Conservation (phyloP, 2,888 invertebrate species). For the Trachelus tabidus region DNA sequence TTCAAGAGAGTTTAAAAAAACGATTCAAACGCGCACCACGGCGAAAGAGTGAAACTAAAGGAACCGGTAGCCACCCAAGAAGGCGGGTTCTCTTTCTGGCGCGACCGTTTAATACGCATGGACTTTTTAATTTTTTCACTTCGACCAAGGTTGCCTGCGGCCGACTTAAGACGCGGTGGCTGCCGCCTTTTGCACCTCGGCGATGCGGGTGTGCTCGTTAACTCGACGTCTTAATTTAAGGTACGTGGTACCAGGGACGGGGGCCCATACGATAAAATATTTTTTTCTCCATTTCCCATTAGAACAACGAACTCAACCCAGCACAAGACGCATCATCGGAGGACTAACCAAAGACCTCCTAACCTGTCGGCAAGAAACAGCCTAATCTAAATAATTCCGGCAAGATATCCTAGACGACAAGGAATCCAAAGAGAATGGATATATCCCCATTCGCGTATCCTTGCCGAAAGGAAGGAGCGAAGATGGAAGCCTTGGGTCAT, state of each 20-base stretch:
- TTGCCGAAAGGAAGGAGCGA: slow-evolving; percentile 28
- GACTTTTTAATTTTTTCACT: slow-evolving; percentile 31
- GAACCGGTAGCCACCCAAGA: slow-evolving; percentile 63
- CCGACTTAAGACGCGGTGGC: slow-evolving; percentile 17
- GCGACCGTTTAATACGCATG: slow-evolving; percentile 47
- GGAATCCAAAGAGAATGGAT: neutral
- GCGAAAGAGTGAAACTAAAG: too few relatives aligned
- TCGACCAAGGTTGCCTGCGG: slow-evolving; percentile 37
- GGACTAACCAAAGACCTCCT: too few relatives aligned
- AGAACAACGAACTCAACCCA: too few relatives aligned
- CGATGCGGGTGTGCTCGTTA: slow-evolving; percentile 51
- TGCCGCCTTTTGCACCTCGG: slow-evolving; percentile 40
- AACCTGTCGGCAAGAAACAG: too few relatives aligned
- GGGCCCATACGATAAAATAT: slow-evolving; percentile 2
- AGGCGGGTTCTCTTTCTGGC: slow-evolving; percentile 54
- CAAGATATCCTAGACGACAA: neutral
- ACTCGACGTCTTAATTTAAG: slow-evolving; percentile 53
- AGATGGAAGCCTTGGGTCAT: slow-evolving; percentile 65
- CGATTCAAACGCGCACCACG: too few relatives aligned
- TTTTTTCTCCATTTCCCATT: too few relatives aligned
- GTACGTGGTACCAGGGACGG: slow-evolving; percentile 17
- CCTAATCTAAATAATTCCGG: too few relatives aligned
- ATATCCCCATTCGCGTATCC: neutral
- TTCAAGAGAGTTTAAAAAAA: too few relatives aligned
- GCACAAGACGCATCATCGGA: too few relatives aligned